A percentile compares a stretch with the other conserved stretches of the same genome.
Conservation (phyloP, 2,888 invertebrate species). For the Plagodis pulveraria region DNA sequence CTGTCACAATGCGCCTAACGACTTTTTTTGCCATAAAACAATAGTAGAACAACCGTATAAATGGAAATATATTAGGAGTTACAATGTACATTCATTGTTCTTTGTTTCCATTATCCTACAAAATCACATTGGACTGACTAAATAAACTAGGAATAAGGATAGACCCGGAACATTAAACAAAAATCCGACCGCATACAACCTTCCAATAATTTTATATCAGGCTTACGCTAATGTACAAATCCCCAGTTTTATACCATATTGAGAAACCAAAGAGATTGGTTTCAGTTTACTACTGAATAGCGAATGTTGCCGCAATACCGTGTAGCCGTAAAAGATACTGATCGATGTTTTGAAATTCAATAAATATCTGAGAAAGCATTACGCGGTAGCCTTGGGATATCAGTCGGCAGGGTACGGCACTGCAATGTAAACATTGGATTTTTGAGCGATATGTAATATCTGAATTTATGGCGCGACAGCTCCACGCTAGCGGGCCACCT, state of each 20-base stretch:
- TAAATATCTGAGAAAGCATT: slow-evolving; percentile 41
- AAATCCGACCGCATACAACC: slow-evolving; percentile 5
- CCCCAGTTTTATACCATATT: slow-evolving; percentile 10
- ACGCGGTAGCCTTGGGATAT: slow-evolving; percentile 39
- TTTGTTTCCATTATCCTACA: no score
- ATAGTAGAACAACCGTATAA: no score
- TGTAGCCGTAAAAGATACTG: slow-evolving; percentile 12
- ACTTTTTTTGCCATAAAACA: no score
- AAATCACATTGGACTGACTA: no score
- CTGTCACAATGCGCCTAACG: no score
- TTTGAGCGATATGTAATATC: slow-evolving; percentile 72
- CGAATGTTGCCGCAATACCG: slow-evolving; percentile 16
- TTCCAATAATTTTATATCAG: slow-evolving; percentile 7
- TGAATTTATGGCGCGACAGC: slow-evolving; percentile 76
- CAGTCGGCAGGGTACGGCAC: slow-evolving; percentile 40
- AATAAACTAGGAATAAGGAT: not conserved
- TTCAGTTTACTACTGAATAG: slow-evolving; percentile 16
- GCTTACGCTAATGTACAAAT: slow-evolving; percentile 14
- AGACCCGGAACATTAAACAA: slow-evolving; percentile 23
- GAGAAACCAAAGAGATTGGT: slow-evolving; percentile 13
- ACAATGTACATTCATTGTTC: no score
- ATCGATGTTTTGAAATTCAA: slow-evolving; percentile 37
- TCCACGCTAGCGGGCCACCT: slow-evolving; percentile 42
- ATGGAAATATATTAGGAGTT: no score
- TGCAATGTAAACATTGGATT: slow-evolving; percentile 63